Conservation (phyloP, 2,888 invertebrate genomes). For the Eustalomyia histrio region DNA sequence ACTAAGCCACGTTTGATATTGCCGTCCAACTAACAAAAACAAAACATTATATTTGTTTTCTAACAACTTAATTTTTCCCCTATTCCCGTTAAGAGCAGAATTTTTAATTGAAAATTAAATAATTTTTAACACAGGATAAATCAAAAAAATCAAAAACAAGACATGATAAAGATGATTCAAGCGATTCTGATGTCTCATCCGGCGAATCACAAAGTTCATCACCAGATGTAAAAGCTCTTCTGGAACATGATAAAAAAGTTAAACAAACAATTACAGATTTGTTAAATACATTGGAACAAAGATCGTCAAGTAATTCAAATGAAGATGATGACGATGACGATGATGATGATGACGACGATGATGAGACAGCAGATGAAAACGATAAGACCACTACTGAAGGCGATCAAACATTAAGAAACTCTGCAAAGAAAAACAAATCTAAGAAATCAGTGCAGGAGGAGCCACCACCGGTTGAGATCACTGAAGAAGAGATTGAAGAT, state of each 20-base stretch:
- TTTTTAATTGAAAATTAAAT: background rate
- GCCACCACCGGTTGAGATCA: slow-evolving; percentile 33
- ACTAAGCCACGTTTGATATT: background rate
- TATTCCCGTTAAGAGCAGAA: background rate
- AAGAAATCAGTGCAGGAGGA: slow-evolving; percentile 24
- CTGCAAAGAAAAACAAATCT: slow-evolving; percentile 32
- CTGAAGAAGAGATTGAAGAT: slow-evolving; percentile 71
- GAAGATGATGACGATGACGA: slow-evolving; percentile 74
- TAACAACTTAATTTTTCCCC: slow-evolving; percentile 14
- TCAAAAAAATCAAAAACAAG: slow-evolving; percentile 52
- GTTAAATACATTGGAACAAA: slow-evolving; percentile 70
- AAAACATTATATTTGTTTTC: background rate
- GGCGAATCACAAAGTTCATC: slow-evolving; percentile 76
- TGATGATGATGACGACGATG: slow-evolving; percentile 70
- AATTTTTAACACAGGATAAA: slow-evolving; percentile 56
- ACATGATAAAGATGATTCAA: slow-evolving; percentile 71
- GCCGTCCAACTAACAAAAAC: background rate
- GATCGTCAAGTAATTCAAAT: slow-evolving; percentile 75
- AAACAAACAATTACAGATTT: slow-evolving; percentile 72
- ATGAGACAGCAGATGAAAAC: slow-evolving; percentile 68
- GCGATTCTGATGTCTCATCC: slow-evolving; percentile 76
- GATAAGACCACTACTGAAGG: slow-evolving; percentile 64
- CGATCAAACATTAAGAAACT: slow-evolving; percentile 39
- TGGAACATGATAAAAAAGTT: slow-evolving; percentile 61
- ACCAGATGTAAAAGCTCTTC: slow-evolving; percentile 69